Evolutionary conservation across 2,888 invertebrate genomes (phyloP), one percentile per base, ranked within the genome.

Genomic region (Aspidapion aeneum): DNA sequence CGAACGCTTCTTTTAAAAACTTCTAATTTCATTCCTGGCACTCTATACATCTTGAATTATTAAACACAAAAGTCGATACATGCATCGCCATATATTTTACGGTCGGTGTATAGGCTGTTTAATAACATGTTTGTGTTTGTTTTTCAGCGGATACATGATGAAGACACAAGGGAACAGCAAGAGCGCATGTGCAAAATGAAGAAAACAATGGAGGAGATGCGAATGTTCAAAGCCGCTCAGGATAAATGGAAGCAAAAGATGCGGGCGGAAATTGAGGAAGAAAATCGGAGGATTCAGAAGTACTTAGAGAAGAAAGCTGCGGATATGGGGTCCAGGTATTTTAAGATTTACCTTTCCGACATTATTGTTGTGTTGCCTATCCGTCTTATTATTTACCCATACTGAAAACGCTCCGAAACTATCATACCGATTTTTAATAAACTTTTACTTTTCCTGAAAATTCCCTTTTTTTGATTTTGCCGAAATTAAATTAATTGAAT

Each of bases 91-190:
- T n/a, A n/a, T n/a, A n/a, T n/a, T n/a, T n/a, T n/a, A n/a, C n/a
- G n/a, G n/a, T n/a, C n/a, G n/a, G n/a, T n/a, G n/a, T n/a, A n/a
- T n/a, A n/a, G n/a, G n/a, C n/a, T n/a, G n/a, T n/a, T n/a, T n/a
- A n/a, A n/a, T n/a, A n/a, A n/a, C n/a, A n/a, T n/a, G n/a, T n/a
- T n/a, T n/a, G n/a, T n/a, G n/a, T n/a, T n/a, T n/a, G n/a, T n/a
- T n/a, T n/a, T n/a, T n/a, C n/a, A 35, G 35, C 81, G 84, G n/a
- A 81, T 87, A 0, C 82, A 85, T 35, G 85, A 86, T 74, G 88
- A 88, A 74, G 86, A 87, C 72, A 80, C 83, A 70, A 81, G 86
- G 64, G 84, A 83, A 69, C 69, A 83, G 0, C 74, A 82, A 67
- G 82, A 84, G 50, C 85, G 83, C 68, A 81, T 78, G 59, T 80